These are phyloP conservation scores for Drosophila leonis DNA, from an alignment of 2,888 invertebrate species.

Conservation along the genomic window DNA sequence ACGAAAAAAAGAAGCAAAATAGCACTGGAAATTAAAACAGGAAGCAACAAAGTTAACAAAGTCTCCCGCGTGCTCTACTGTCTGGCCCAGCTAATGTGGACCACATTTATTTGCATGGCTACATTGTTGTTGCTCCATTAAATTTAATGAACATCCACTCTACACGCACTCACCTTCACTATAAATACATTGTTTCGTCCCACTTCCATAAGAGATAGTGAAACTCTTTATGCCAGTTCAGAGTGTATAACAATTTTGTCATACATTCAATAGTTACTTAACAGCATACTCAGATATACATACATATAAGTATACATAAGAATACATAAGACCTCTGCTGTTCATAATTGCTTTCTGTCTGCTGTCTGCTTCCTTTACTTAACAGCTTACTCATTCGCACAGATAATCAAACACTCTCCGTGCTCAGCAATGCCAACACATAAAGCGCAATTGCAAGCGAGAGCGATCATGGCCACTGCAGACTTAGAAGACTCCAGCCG, in stretches of 20 bases:
- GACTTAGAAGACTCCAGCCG: neutral
- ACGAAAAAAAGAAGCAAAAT: constrained; percentile 24
- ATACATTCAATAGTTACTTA: neutral
- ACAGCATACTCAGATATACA: no score
- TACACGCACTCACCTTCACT: neutral
- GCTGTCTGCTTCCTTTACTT: no score
- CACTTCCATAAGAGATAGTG: constrained; percentile 62
- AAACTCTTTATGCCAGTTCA: constrained; percentile 33
- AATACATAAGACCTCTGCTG: no score
- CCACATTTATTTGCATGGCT: constrained; percentile 51
- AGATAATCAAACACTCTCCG: neutral
- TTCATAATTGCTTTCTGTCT: neutral
- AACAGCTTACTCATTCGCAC: neutral
- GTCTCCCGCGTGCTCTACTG: constrained; percentile 8
- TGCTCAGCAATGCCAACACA: neutral
- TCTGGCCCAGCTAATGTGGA: constrained; percentile 33
- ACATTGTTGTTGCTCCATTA: constrained; percentile 40
- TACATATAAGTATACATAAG: no score
- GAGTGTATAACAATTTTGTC: neutral
- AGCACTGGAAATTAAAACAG: constrained; percentile 59
- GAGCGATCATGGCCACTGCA: neutral
- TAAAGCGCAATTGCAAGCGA: neutral
- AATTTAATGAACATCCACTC: constrained; percentile 55
- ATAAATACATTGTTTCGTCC: constrained; percentile 45
- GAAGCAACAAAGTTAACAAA: constrained; percentile 34